Percentiles rank a stretch among this genome's conserved stretches.
phyloP scores from a whole-genome alignment of 2,113 vertebrate species.

The Chunga burmeisteri region DNA sequence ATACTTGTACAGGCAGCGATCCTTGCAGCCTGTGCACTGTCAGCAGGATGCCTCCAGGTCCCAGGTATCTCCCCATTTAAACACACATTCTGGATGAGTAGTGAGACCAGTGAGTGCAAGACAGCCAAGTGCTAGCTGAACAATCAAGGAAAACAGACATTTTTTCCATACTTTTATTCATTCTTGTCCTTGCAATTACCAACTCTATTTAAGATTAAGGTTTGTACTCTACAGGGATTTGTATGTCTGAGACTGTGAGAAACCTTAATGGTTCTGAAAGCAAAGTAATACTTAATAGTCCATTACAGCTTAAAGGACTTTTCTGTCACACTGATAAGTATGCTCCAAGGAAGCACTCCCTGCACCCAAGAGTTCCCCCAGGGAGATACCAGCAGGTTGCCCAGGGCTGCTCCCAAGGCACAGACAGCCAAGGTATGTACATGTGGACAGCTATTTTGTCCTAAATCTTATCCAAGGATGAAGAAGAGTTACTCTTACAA shows the following conservation, averaged over 20 bases:
- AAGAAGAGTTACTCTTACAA: background rate
- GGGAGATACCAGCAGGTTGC: background rate
- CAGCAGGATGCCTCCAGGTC: background rate
- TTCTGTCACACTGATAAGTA: background rate
- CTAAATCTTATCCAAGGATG: background rate
- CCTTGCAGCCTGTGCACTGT: background rate
- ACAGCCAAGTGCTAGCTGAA: background rate
- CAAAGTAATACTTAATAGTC: background rate
- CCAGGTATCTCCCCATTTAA: background rate
- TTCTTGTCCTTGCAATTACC: constrained; percentile 23
- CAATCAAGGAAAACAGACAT: background rate
- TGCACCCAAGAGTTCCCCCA: background rate
- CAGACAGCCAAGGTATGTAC: background rate
- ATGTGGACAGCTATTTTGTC: background rate
- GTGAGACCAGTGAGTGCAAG: background rate
- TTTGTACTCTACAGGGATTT: background rate
- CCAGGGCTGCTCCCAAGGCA: background rate
- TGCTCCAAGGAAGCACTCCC: background rate
- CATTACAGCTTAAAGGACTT: background rate
- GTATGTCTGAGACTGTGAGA: background rate
- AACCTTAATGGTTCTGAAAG: background rate
- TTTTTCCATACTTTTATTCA: background rate
- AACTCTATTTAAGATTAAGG: constrained; percentile 3
- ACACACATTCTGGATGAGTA: background rate
- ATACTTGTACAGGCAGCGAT: background rate